A percentile compares a stretch with the other conserved stretches of the same genome.
These are phyloP conservation scores for Linnaemya tessellans DNA, from an alignment of 2,888 invertebrate genomes.

Conservation along the genomic window DNA sequence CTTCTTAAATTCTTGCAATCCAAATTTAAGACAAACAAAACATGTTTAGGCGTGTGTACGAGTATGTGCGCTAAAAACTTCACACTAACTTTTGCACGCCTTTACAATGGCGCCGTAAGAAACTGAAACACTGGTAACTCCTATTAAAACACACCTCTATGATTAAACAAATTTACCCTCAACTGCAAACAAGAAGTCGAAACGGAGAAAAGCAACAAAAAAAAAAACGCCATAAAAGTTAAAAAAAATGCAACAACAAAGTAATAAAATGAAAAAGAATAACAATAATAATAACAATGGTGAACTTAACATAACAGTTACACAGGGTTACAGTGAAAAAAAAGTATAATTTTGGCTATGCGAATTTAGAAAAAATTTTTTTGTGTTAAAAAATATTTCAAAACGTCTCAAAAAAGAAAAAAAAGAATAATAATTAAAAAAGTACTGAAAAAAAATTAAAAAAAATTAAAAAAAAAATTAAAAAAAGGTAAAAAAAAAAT, in stretches of 20 bases:
- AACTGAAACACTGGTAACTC: slow-evolving; percentile 59
- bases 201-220: slow-evolving; percentile 8
- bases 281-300: slow-evolving; percentile 59
- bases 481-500: no score
- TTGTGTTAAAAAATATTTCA: no score
- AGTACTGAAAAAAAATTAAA: no score
- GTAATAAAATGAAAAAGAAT: slow-evolving; percentile 59
- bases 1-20: not conserved
- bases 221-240: not conserved
- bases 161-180: slow-evolving; percentile 69
- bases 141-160: slow-evolving; percentile 65
- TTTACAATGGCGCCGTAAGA: slow-evolving; percentile 30
- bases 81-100: slow-evolving; percentile 47
- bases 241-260: slow-evolving; percentile 38
- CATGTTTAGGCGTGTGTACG: not conserved
- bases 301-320: slow-evolving; percentile 47
- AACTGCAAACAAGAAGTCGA: slow-evolving; percentile 48
- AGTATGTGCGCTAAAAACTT: not conserved
- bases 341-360: not conserved
- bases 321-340: slow-evolving; percentile 35
- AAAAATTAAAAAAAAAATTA: no score
- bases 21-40: slow-evolving; percentile 10
- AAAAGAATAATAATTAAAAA: not conserved
- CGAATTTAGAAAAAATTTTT: not conserved
- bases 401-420: not conserved